Conservation (phyloP, 1,140 invertebrate species). For the Drosophila kepulauana region DNA sequence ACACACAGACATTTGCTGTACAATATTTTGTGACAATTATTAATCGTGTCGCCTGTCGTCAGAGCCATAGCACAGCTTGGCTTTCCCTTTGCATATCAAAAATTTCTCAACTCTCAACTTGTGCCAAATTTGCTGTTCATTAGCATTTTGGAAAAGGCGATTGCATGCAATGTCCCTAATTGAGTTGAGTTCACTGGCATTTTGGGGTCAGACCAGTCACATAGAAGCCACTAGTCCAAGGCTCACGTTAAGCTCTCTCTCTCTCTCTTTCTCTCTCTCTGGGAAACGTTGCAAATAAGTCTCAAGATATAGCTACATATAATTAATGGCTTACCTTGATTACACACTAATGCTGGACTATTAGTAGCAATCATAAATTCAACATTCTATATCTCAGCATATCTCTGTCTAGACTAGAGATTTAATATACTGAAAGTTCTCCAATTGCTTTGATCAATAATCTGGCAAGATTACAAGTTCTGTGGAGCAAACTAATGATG, state of each 20-base stretch:
- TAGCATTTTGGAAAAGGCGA: constrained; percentile 35
- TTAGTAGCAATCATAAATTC: constrained; percentile 16
- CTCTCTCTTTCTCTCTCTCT: not conserved
- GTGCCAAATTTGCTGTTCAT: constrained; percentile 33
- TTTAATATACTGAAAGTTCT: not conserved
- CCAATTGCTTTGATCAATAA: not conserved
- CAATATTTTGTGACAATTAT: constrained; percentile 71
- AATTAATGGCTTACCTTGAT: constrained; percentile 23
- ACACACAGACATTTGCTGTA: constrained; percentile 10
- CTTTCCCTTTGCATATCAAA: constrained; percentile 21
- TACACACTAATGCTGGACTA: constrained; percentile 11
- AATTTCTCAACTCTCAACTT: constrained; percentile 20
- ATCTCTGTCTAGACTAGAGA: not conserved
- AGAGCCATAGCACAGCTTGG: constrained; percentile 19
- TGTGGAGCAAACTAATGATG: not conserved
- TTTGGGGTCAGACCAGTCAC: constrained; percentile 30
- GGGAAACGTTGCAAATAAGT: not conserved
- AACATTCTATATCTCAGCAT: not conserved
- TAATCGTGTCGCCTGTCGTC: constrained; percentile 69
- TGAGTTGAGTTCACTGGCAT: constrained; percentile 48
- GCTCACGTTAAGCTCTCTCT: not conserved
- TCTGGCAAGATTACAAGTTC: not conserved
- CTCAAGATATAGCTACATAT: not conserved
- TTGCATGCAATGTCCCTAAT: constrained; percentile 34
- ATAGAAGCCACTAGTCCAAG: constrained; percentile 8